Evolutionary conservation across 2,113 vertebrate genomes (phyloP), one percentile per base, ranked within the genome.

Genomic region (Protobothrops mucrosquamatus): DNA sequence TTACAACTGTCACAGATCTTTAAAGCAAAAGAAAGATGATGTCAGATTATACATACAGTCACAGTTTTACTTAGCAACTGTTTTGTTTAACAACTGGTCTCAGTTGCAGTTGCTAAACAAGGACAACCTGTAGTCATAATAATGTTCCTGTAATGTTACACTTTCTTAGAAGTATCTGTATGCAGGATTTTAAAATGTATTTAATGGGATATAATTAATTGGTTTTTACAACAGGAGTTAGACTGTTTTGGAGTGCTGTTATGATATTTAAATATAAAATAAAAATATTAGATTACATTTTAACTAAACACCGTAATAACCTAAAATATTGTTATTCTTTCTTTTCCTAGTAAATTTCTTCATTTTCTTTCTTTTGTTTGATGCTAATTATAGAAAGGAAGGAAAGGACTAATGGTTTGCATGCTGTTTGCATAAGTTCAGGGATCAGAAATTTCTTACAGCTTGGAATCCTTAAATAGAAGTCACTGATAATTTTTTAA

Each of bases 401-500:
- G 87, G 61, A 89, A 46, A 39, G 0, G 90, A 46, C 46, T 34
- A 93, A 87, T 4, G 1, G 7, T 93, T 92, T 93, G 4, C 91
- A 55, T 85, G 48, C 4, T 55, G 20, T 11, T 93, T 85, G 1
- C 64, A 39, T 81, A 93, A 89, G 2, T 86, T 29, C 52, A 87
- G n/a, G 89, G 93, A 94, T 56, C 10, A 22, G 22, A 91, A 85
- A 92, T 5, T 3, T 91, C n/a, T 34, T 61, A 43, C 18, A 51
- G 29, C 89, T 11, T 3, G 0, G 87, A 92, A 51, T 56, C 81
- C 2, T 15, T 48, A 86, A 89, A 4, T 26, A 89, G 54, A 2
- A 88, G 48, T 34, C 56, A 51, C 24, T 57, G 64, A 89, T 92
- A 89, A 81, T 18, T n/a, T 91, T 87, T 88, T 23, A 57, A 94